A percentile compares a stretch with the other conserved stretches of the same genome.
Evolutionary conservation across 2,797 vertebrate genomes (phyloP).

Genomic region (Buphagus erythrorhynchus): DNA sequence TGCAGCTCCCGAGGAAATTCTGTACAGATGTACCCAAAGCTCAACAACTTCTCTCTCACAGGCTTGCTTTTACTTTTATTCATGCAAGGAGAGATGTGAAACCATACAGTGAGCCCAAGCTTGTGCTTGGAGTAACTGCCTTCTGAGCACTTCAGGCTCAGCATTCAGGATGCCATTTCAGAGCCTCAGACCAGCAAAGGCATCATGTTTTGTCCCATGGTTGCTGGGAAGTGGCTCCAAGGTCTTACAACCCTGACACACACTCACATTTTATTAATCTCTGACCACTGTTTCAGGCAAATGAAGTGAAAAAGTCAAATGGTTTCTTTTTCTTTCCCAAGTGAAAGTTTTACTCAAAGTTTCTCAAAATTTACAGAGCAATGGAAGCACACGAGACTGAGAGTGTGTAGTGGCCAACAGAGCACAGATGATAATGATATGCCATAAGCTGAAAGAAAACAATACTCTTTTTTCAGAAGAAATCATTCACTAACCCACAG

Average conservation of each 20-base stretch:
- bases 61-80: not conserved
- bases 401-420: not conserved
- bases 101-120: not conserved
- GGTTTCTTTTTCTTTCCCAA: conserved; percentile 41
- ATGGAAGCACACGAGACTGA: not conserved
- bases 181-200: not conserved
- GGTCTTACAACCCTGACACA: not conserved
- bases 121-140: not conserved
- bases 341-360: conserved; percentile 39
- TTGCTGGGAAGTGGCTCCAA: not conserved
- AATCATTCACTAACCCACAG: not conserved
- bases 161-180: not conserved
- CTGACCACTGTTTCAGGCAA: not conserved
- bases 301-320: not conserved
- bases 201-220: not conserved
- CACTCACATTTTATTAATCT: not conserved
- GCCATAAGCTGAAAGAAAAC: not conserved
- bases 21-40: not conserved
- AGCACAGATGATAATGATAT: not conserved
- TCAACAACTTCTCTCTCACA: not conserved
- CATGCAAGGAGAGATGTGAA: not conserved
- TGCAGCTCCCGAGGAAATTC: not conserved
- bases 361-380: not conserved
- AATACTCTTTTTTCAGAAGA: not conserved
- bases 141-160: not conserved